Percentiles rank a stretch among this genome's conserved stretches.
phyloP scores from a whole-genome alignment of 2,888 invertebrate species.

The Thecophora atra region DNA sequence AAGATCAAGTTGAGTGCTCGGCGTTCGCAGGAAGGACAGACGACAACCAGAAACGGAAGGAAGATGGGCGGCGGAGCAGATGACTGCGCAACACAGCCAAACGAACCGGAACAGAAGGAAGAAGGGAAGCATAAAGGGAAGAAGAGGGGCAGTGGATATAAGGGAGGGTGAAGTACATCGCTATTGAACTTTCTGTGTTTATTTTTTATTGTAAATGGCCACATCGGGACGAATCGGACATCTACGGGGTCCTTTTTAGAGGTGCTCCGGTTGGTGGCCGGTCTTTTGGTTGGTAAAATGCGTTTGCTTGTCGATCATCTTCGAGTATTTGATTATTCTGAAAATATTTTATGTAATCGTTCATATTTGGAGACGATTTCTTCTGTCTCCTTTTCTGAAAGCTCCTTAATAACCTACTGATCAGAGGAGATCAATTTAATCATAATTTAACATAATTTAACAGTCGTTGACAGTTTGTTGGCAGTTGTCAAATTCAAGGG shows the following conservation, averaged over 20 bases:
- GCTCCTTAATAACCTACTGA: no score
- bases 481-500: conserved; percentile 21
- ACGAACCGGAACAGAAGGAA: conserved; percentile 47
- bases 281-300: not conserved
- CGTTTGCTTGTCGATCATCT: not conserved
- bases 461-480: conserved; percentile 40
- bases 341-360: no score
- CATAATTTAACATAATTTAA: conserved; percentile 55
- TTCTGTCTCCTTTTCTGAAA: no score
- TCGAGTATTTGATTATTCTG: conserved; percentile 35
- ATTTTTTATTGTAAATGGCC: not conserved
- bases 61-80: conserved; percentile 6
- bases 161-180: conserved; percentile 6
- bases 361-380: no score
- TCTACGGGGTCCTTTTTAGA: not conserved
- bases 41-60: not conserved
- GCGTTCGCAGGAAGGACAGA: no score
- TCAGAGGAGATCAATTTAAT: conserved; percentile 3
- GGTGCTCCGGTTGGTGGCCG: not conserved
- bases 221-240: not conserved
- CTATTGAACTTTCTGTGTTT: conserved; percentile 37
- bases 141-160: not conserved
- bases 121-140: conserved; percentile 33
- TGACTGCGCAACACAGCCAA: conserved; percentile 47
- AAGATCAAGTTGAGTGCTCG: conserved; percentile 40